These are phyloP conservation scores for Pogoniulus pusillus DNA, from an alignment of 2,797 vertebrate species.

Conservation along the genomic window DNA sequence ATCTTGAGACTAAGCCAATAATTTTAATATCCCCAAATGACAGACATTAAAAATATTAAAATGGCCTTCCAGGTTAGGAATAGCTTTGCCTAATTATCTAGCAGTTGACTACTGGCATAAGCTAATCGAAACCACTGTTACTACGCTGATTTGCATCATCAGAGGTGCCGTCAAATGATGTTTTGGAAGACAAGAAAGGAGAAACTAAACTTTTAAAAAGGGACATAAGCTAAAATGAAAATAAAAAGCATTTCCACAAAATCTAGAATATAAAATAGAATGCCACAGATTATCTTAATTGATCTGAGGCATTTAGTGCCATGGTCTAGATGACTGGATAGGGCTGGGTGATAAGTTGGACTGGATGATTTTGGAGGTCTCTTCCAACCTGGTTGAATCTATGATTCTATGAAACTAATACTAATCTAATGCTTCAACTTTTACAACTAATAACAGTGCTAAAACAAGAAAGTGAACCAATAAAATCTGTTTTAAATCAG, in stretches of 20 bases:
- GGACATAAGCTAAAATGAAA: background rate
- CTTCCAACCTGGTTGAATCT: no score
- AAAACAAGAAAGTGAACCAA: background rate
- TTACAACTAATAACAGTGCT: background rate
- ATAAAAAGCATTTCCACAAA: background rate
- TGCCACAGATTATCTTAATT: background rate
- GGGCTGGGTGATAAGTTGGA: no score
- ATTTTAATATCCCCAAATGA: slow-evolving; percentile 1
- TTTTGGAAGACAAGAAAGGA: background rate
- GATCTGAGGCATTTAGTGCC: no score
- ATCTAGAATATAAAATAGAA: background rate
- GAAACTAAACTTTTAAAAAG: background rate
- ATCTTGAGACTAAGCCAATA: background rate
- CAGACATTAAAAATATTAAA: slow-evolving; percentile 1
- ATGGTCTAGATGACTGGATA: no score
- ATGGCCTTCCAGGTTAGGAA: background rate
- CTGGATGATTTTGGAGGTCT: no score
- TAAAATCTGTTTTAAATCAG: background rate
- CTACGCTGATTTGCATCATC: background rate
- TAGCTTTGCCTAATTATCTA: background rate
- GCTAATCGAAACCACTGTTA: background rate
- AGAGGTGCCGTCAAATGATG: background rate
- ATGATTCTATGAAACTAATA: no score
- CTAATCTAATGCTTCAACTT: background rate
- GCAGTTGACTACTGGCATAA: background rate